Base-by-base conservation (phyloP, 2,797 vertebrate species). In the Ctenopoma kingsleyae region DNA sequence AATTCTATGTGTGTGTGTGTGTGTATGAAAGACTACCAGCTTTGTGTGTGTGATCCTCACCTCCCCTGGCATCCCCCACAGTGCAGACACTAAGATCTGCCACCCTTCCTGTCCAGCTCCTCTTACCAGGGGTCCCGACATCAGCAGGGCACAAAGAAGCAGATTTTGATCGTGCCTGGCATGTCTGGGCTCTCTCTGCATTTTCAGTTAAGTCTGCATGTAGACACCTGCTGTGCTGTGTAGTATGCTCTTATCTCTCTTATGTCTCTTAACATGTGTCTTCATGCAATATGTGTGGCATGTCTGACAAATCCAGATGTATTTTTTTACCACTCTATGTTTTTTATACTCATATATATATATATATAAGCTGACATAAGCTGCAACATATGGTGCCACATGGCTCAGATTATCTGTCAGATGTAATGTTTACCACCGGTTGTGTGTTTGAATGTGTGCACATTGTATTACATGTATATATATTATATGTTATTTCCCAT, bases 111-210 rank as follows among this genome's bases (percentile, higher is more conserved):
- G 25, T 50, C 60, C 71, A 10, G 61, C 51, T 62, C 36, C 64
- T 68, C 59, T 69, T 46, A 58, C 69, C 19, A 19, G 68, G 68
- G 78, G 72, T 76, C 40, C 15, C 0, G 11, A 36, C 17, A 17
- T 54, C 2, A 6, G 57, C 60, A 0, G 58, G 61, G 61, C 51
- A 47, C 54, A 38, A 36, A 41, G 68, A 54, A 47, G 67, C 0
- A 15, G 80, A 87, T 27, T 55, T 12, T 83, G 83, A 90, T 87
- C 44, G 54, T 22, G 23, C 68, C 63, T 89, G 90, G 81, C 88
- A 83, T 81, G 76, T 86, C 83, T 73, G 76, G 69, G 76, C 32
- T 80, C 67, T 71, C 68, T 70, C 71, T 76, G 67, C 79, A 43
- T 68, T 82, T 76, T 9, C 48, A 74, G 74, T 67, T 68, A 15